Conservation (phyloP, 2,888 invertebrate genomes). For the Meandrusa payeni region DNA sequence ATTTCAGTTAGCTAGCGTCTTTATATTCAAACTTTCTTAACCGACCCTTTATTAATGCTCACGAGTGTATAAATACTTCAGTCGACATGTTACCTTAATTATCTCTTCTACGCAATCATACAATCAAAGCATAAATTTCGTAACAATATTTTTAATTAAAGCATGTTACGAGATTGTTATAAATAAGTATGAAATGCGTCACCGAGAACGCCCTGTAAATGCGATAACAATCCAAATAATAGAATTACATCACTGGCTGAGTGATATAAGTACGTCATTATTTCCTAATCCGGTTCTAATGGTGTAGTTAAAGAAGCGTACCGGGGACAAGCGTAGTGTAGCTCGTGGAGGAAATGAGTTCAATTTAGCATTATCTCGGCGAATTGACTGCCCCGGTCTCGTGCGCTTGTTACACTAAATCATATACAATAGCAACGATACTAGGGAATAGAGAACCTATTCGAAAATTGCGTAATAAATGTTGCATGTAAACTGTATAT, state of each 20-base stretch:
- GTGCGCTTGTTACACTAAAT: constrained; percentile 46
- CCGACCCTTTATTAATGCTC: too few species aligned
- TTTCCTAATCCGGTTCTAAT: constrained; percentile 53
- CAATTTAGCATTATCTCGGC: constrained; percentile 68
- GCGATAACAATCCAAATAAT: constrained; percentile 34
- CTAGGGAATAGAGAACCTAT: constrained; percentile 51
- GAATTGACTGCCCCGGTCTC: constrained; percentile 53
- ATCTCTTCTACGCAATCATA: too few species aligned
- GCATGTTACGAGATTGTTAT: too few species aligned
- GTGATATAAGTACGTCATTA: constrained; percentile 43
- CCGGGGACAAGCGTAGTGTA: constrained; percentile 41
- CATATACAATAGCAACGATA: constrained; percentile 54
- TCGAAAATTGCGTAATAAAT: constrained; percentile 21
- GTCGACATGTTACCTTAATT: too few species aligned
- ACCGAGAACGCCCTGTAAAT: too few species aligned
- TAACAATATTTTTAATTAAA: too few species aligned
- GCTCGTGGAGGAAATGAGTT: constrained; percentile 64
- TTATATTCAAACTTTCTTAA: too few species aligned
- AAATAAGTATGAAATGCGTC: too few species aligned
- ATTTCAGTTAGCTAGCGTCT: too few species aligned
- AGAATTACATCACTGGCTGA: constrained; percentile 37
- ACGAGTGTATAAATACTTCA: too few species aligned
- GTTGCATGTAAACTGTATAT: constrained; percentile 11
- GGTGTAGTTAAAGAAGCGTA: constrained; percentile 50
- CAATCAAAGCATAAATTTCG: too few species aligned